Percentiles rank a stretch among this genome's conserved stretches.
Evolutionary conservation across 2,888 invertebrate genomes (phyloP).

Genomic region (Apotomis betuletana): DNA sequence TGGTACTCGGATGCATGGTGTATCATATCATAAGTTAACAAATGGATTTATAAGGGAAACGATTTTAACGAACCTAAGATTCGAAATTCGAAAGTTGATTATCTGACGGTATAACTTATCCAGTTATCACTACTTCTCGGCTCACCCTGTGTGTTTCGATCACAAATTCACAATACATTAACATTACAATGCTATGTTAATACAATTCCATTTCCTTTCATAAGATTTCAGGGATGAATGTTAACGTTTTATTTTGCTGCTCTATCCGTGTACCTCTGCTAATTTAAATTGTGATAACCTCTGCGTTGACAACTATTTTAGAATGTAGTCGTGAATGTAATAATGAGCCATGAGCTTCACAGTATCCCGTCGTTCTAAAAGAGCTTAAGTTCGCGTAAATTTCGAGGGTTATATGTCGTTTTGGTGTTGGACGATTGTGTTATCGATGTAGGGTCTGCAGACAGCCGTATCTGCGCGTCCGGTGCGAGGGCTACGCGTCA

Average conservation of each 20-base stretch:
- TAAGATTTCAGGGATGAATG: conserved; percentile 13
- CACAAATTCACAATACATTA: conserved; percentile 27
- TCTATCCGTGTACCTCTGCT: neutral
- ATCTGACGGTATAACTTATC: too few species aligned
- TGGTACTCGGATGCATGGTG: too few species aligned
- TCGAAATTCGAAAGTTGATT: too few species aligned
- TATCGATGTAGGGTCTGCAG: conserved; percentile 51
- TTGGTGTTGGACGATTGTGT: neutral
- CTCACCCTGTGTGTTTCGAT: too few species aligned
- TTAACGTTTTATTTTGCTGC: neutral
- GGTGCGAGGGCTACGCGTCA: conserved; percentile 61
- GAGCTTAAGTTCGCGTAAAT: neutral
- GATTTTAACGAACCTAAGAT: too few species aligned
- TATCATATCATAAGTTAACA: too few species aligned
- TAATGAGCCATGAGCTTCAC: conserved; percentile 23
- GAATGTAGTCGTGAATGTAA: conserved; percentile 1
- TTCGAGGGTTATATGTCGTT: neutral
- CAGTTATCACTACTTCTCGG: too few species aligned
- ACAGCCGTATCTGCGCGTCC: conserved; percentile 67
- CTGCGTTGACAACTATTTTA: conserved; percentile 6
- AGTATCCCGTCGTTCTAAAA: neutral
- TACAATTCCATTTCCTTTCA: conserved; percentile 13
- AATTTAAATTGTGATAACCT: conserved; percentile 12
- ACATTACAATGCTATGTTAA: conserved; percentile 25
- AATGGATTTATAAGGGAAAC: too few species aligned